phyloP scores from a whole-genome alignment of 2,888 invertebrate genomes.

The Oxycera nigricornis region DNA sequence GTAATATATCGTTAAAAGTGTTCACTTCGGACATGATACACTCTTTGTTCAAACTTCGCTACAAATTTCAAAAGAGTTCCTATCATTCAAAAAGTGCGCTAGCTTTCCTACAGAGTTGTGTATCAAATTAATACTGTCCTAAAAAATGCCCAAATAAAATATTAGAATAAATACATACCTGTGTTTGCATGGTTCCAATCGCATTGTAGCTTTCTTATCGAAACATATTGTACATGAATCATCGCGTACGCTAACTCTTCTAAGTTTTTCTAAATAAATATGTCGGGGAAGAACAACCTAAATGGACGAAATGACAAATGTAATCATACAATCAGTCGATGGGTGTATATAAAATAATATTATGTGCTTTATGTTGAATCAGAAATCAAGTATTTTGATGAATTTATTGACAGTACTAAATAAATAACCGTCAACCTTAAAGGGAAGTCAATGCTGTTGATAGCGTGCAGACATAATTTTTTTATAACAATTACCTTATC shows the following conservation, averaged over 20 bases:
- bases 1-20: too few species aligned
- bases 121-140: too few species aligned
- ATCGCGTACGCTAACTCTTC: constrained; percentile 77
- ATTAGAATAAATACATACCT: constrained; percentile 68
- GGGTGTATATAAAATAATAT: not conserved
- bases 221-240: constrained; percentile 89
- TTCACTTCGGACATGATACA: too few species aligned
- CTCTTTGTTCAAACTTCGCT: too few species aligned
- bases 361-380: not conserved
- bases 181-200: constrained; percentile 83
- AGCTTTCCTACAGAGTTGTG: too few species aligned
- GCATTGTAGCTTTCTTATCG: constrained; percentile 77
- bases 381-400: too few species aligned
- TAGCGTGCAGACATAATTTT: not conserved
- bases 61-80: too few species aligned
- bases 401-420: not conserved
- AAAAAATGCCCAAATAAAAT: too few species aligned
- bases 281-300: constrained; percentile 76
- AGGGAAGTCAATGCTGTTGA: not conserved
- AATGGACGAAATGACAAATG: constrained; percentile 6
- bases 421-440: not conserved
- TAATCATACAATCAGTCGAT: constrained; percentile 1
- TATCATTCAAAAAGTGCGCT: too few species aligned
- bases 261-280: constrained; percentile 76
- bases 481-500: constrained; percentile 66